phyloP scores from a whole-genome alignment of 2,113 vertebrate genomes.

The Ailurus styani region DNA sequence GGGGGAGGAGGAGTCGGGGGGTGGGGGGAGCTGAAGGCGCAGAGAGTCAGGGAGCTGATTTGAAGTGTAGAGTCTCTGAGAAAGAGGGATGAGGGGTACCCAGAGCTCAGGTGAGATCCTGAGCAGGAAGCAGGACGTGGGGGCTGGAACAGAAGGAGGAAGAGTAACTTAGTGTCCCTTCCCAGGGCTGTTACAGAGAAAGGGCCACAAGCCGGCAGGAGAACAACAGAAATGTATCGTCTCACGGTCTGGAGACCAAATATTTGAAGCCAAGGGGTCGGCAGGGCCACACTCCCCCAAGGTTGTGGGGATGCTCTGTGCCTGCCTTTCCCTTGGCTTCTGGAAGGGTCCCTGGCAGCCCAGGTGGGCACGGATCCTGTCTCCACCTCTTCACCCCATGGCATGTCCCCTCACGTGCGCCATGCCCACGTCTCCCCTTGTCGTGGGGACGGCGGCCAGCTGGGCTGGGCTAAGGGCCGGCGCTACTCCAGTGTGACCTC shows the following conservation, averaged over 20 bases:
- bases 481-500: background rate
- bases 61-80: background rate
- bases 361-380: background rate
- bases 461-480: no score
- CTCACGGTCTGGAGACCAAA: background rate
- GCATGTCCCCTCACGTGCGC: background rate
- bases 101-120: background rate
- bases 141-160: background rate
- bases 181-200: background rate
- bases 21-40: background rate
- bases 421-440: background rate
- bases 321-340: background rate
- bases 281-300: no score
- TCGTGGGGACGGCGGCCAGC: background rate
- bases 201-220: background rate
- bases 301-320: background rate
- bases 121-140: background rate
- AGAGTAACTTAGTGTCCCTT: accelerated
- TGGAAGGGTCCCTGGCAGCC: no score
- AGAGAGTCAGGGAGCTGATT: background rate
- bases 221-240: background rate
- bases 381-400: background rate
- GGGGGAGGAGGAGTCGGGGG: no score
- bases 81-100: background rate
- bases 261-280: background rate